phyloP scores from a whole-genome alignment of 2,888 invertebrate species.

The Habrosyne pyritoides region DNA sequence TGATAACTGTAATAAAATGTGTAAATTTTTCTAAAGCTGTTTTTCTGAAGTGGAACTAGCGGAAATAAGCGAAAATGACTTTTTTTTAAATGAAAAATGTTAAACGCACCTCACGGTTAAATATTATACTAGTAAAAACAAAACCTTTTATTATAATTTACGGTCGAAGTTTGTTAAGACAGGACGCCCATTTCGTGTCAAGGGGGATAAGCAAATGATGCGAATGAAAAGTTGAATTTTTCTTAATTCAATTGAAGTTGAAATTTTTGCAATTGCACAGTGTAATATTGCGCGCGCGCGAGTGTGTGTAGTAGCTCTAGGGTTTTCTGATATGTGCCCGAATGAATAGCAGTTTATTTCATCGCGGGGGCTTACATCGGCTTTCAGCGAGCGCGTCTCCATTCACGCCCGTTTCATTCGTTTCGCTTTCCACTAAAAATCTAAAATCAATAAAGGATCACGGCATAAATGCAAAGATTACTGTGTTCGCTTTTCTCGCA shows the following conservation, averaged over 20 bases:
- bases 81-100: slow-evolving; percentile 25
- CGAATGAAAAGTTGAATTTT: slow-evolving; percentile 53
- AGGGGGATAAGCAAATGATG: slow-evolving; percentile 61
- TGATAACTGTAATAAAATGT: slow-evolving; percentile 56
- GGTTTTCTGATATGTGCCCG: slow-evolving; percentile 65
- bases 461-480: slow-evolving; percentile 83
- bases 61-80: slow-evolving; percentile 13
- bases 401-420: slow-evolving; percentile 80
- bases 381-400: slow-evolving; percentile 78
- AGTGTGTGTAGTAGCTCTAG: slow-evolving; percentile 52
- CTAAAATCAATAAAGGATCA: slow-evolving; percentile 84
- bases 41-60: too few species aligned
- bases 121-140: slow-evolving; percentile 70
- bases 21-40: too few species aligned
- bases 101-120: slow-evolving; percentile 62
- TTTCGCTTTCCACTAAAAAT: slow-evolving; percentile 81
- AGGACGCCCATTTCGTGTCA: slow-evolving; percentile 67
- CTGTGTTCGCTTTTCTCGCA: slow-evolving; percentile 72
- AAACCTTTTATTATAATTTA: slow-evolving; percentile 78
- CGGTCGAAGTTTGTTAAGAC: slow-evolving; percentile 65
- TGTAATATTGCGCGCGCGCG: slow-evolving; percentile 31
- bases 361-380: slow-evolving; percentile 76
- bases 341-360: slow-evolving; percentile 79
- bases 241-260: slow-evolving; percentile 21
- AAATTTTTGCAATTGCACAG: neutral